Evolutionary conservation across 2,888 invertebrate species (phyloP), one percentile per base, ranked within the genome.

Genomic region (Drosophila mulleri): DNA sequence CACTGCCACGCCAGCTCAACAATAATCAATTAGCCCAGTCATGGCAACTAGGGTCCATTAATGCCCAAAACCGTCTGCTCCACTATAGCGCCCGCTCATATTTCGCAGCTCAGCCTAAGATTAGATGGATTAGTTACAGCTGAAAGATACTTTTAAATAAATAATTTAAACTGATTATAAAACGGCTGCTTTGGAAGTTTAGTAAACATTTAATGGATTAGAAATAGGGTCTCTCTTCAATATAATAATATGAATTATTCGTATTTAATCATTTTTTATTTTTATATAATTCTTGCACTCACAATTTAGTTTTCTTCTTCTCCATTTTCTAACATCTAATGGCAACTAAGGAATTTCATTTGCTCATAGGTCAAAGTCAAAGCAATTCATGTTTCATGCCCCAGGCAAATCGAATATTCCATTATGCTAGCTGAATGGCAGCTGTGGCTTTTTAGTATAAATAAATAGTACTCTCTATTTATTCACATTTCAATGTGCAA

Each of bases 1-100:
- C 70, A 56, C 29, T 39, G 35, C 47, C 77, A 79, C 74, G 80
- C 57, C 60, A 82, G 87, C 77, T 79, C 45, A 67, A 59, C 74
- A 66, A 76, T 81, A 83, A 56, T 58, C 59, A 79, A 72, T 84
- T 82, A 47, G 75, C 62, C 67, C 53, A 82, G 82, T 83, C 82
- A 87, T 84, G 72, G 62, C 64, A 70, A 67, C 67, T 71, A 65
- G 37, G 35, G 18, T 54, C 45, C 54, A 56, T 75, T 70, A 62
- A 74, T 61, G 64, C 48, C 18, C 35, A 39, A 23, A 62, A 50
- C 42, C 69, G 37, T 52, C 8, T 29, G 18, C 3, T 11, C n/a
- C 0, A 12, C 8, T 11, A 3, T 12, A 41, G 9, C n/a, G 9
- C 26, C 16, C 47, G 12, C 20, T 16, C 14, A 26, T 5, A 6